Conservation (phyloP, 2,113 vertebrate species). For the Ifrita kowaldi region DNA sequence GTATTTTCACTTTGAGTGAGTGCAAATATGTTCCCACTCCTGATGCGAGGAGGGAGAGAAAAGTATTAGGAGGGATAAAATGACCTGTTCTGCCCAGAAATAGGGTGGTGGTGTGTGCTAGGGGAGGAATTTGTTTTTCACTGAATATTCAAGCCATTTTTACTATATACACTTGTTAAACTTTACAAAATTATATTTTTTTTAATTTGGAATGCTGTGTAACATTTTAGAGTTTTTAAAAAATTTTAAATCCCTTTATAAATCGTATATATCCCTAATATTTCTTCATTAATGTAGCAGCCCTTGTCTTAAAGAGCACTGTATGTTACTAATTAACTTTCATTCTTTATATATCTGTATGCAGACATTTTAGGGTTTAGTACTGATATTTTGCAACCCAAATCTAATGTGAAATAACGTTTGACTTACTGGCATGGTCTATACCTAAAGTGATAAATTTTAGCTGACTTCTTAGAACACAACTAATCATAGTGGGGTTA, state of each 20-base stretch:
- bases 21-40: neutral
- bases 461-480: neutral
- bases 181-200: neutral
- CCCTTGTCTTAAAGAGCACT: neutral
- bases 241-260: neutral
- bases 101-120: neutral
- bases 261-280: neutral
- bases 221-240: neutral
- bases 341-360: neutral
- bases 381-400: neutral
- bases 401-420: neutral
- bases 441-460: conserved; percentile 11
- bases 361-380: neutral
- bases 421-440: neutral
- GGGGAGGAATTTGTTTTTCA: neutral
- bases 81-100: neutral
- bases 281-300: neutral
- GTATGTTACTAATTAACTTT: neutral
- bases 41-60: neutral
- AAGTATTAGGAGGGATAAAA: neutral
- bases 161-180: neutral
- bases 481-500: neutral
- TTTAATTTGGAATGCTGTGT: neutral
- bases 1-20: neutral
- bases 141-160: neutral